Evolutionary conservation across 2,113 vertebrate species (phyloP).

Genomic region (Ictalurus punctatus): DNA sequence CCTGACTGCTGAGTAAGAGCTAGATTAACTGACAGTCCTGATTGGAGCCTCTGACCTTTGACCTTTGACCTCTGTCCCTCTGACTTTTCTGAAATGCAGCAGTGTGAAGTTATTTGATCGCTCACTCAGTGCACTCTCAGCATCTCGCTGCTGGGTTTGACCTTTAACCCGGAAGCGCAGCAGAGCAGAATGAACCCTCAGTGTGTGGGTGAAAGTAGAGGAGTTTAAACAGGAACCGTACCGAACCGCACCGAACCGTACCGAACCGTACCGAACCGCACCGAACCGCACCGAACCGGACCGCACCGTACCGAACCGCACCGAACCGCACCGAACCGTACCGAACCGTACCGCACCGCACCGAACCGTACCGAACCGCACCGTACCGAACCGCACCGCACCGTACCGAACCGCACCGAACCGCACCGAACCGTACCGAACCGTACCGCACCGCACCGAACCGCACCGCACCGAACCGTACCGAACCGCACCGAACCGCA

Average conservation of each 20-base stretch:
- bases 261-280: too few species aligned
- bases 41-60: neutral
- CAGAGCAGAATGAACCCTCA: neutral
- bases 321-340: too few species aligned
- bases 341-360: too few species aligned
- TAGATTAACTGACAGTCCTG: neutral
- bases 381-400: too few species aligned
- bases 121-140: neutral
- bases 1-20: neutral
- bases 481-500: too few species aligned
- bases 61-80: neutral
- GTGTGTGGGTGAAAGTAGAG: neutral
- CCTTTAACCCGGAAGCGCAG: slow-evolving; percentile 39
- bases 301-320: too few species aligned
- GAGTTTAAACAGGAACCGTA: neutral
- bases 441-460: too few species aligned
- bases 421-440: too few species aligned
- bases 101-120: neutral
- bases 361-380: too few species aligned
- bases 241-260: neutral
- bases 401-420: too few species aligned
- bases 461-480: too few species aligned
- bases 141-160: neutral
- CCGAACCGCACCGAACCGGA: too few species aligned
- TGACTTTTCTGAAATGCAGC: slow-evolving; percentile 16